phyloP scores from a whole-genome alignment of 2,113 vertebrate genomes.

The Anolis carolinensis region DNA sequence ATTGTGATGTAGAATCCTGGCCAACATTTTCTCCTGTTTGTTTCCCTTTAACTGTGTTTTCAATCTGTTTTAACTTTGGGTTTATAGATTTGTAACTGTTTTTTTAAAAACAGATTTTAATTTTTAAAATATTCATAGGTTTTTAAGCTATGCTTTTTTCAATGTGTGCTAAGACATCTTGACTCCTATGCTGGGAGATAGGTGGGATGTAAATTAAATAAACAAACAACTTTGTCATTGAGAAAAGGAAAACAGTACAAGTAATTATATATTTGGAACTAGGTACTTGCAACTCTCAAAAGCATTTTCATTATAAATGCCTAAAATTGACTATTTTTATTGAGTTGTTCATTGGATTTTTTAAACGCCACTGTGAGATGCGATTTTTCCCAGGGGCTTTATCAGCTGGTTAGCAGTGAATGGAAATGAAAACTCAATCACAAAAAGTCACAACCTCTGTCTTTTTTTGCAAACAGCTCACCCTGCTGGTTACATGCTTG shows the following conservation, averaged over 20 bases:
- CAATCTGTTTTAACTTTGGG: no score
- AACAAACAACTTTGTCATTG: neutral
- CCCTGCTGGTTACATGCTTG: slow-evolving; percentile 49
- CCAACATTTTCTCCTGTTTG: no score
- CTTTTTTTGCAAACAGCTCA: slow-evolving; percentile 60
- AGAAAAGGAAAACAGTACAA: neutral
- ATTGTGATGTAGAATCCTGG: no score
- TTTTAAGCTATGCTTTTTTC: no score
- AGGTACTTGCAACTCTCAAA: neutral
- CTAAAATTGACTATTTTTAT: neutral
- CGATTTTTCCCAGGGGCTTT: neutral
- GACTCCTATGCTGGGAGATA: no score
- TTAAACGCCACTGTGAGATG: neutral
- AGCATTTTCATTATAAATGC: neutral
- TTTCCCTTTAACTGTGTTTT: no score
- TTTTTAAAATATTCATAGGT: no score
- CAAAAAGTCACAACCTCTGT: slow-evolving; percentile 1
- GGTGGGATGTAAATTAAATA: no score
- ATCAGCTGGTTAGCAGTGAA: neutral
- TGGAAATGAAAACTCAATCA: neutral
- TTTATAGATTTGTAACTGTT: no score
- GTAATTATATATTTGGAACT: neutral
- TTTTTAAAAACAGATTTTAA: no score
- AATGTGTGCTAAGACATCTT: no score
- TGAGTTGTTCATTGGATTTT: neutral